Percentiles rank a stretch among this genome's conserved stretches.
These are phyloP conservation scores for Macquaria ambigua DNA, from an alignment of 2,113 vertebrate species.

Conservation along the genomic window DNA sequence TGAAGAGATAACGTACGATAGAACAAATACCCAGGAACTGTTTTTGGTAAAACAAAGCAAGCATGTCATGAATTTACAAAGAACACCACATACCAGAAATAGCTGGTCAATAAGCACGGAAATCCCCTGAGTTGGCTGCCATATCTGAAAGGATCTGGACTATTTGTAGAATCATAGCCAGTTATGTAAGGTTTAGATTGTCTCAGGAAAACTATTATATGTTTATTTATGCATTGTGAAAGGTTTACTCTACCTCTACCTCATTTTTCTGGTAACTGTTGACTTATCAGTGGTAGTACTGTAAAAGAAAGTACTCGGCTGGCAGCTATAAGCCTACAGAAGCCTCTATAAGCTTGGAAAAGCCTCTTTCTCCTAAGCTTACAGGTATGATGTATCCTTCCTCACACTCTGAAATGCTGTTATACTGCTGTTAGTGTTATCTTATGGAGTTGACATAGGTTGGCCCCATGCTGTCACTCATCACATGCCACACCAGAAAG, in stretches of 20 bases:
- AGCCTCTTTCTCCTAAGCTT: slow-evolving; percentile 50
- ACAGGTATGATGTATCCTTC: slow-evolving; percentile 47
- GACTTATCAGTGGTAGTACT: slow-evolving; percentile 23
- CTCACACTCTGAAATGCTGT: slow-evolving; percentile 21
- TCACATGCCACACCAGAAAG: slow-evolving; percentile 31
- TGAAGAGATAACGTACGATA: slow-evolving; percentile 58
- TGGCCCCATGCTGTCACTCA: slow-evolving; percentile 15
- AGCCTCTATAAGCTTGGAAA: slow-evolving; percentile 44
- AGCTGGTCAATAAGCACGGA: slow-evolving; percentile 30
- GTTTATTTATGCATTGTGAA: slow-evolving; percentile 25
- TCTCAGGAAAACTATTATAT: background rate
- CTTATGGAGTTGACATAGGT: slow-evolving; percentile 22
- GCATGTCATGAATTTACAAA: slow-evolving; percentile 50
- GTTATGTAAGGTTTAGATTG: slow-evolving; percentile 14
- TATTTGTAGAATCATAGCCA: slow-evolving; percentile 22
- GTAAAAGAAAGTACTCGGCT: slow-evolving; percentile 17
- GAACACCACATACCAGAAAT: slow-evolving; percentile 34
- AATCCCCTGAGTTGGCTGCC: slow-evolving; percentile 21
- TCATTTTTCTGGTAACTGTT: slow-evolving; percentile 45
- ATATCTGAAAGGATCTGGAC: slow-evolving; percentile 31
- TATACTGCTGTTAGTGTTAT: slow-evolving; percentile 46
- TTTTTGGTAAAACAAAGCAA: slow-evolving; percentile 65
- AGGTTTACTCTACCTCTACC: slow-evolving; percentile 37
- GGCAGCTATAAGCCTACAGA: slow-evolving; percentile 36
- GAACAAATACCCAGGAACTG: slow-evolving; percentile 47